Evolutionary conservation across 2,113 vertebrate genomes (phyloP).

Genomic region (Cranoglanis bouderius): DNA sequence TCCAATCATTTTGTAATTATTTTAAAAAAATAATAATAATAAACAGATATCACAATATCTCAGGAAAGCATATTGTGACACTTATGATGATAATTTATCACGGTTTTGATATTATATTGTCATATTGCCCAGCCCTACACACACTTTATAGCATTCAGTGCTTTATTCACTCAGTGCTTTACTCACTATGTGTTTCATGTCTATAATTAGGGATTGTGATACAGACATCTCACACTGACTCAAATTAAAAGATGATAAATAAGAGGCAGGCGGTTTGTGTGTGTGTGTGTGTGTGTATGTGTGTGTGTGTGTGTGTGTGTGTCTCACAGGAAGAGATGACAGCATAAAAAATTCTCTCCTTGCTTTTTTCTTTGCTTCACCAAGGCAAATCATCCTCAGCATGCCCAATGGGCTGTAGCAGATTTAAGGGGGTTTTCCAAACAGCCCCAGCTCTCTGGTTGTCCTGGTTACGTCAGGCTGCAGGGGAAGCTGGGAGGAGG

Average conservation of each 20-base stretch:
- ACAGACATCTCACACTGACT: neutral
- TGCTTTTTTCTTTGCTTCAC: neutral
- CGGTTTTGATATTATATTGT: neutral
- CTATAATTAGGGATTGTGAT: constrained; percentile 12
- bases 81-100: neutral
- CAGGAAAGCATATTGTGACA: neutral
- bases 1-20: neutral
- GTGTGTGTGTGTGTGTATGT: neutral
- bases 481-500: constrained; percentile 9
- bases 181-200: neutral
- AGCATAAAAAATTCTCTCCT: neutral
- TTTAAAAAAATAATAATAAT: neutral
- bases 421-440: constrained; percentile 30
- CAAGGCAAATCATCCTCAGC: neutral
- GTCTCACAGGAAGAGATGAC: neutral
- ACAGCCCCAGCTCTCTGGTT: neutral
- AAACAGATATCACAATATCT: neutral
- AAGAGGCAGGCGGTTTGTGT: neutral
- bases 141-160: neutral
- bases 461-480: constrained; percentile 31
- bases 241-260: constrained; percentile 32
- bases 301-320: neutral
- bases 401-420: neutral
- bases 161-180: neutral
- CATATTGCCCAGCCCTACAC: neutral